These are phyloP conservation scores for Arion vulgaris DNA, from an alignment of 1,140 invertebrate genomes.

Conservation along the genomic window DNA sequence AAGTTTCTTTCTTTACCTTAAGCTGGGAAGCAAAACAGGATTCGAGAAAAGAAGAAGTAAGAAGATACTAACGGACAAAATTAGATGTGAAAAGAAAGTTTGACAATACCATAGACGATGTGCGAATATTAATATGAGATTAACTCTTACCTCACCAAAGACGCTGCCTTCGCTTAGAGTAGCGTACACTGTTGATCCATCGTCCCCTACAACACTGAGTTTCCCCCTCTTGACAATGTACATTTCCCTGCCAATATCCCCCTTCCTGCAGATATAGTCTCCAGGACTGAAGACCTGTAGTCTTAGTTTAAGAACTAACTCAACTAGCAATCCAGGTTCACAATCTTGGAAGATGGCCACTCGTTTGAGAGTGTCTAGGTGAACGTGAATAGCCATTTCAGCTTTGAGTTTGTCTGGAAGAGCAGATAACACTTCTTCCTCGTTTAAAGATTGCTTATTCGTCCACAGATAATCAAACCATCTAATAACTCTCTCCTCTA, in stretches of 20 bases:
- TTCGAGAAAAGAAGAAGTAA: too few relatives aligned
- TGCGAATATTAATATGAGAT: too few relatives aligned
- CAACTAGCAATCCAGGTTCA: conserved; percentile 92
- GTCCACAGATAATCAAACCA: conserved; percentile 99
- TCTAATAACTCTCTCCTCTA: conserved; percentile 91
- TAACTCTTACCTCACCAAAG: conserved; percentile 80
- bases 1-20: too few relatives aligned
- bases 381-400: conserved; percentile 96
- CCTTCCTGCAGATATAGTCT: conserved; percentile 96
- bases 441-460: conserved; percentile 91
- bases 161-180: conserved; percentile 92
- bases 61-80: too few relatives aligned
- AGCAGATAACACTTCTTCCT: conserved; percentile 77
- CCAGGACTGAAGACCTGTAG: conserved; percentile 95
- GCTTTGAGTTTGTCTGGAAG: conserved; percentile 95
- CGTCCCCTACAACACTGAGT: conserved; percentile 88
- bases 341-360: conserved; percentile 90
- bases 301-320: conserved; percentile 91
- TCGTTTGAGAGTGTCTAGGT: conserved; percentile 91
- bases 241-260: conserved; percentile 97
- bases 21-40: too few relatives aligned
- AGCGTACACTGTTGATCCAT: conserved; percentile 87
- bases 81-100: too few relatives aligned
- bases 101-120: too few relatives aligned
- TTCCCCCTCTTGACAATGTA: conserved; percentile 94